Evolutionary conservation across 2,797 vertebrate species (phyloP).

Genomic region (Acipenser ruthenus): DNA sequence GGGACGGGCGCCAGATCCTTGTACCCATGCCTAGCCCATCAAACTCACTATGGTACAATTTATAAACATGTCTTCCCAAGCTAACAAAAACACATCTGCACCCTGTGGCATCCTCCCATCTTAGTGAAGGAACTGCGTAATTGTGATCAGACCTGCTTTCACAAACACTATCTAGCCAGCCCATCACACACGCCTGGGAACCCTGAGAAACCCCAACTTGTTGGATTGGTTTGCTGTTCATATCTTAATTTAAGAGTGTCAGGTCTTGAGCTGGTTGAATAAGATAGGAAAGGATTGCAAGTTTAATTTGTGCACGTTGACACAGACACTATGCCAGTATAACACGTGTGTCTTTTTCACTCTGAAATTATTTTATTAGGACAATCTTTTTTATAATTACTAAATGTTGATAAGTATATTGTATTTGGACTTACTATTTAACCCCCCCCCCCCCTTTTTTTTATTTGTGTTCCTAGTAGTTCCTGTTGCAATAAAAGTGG

Average conservation of each 20-base stretch:
- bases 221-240: background rate
- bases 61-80: conserved; percentile 47
- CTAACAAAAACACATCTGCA: conserved; percentile 60
- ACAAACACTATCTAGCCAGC: background rate
- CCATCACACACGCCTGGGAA: background rate
- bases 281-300: too few species aligned
- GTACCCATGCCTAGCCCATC: conserved; percentile 59
- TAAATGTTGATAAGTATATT: too few species aligned
- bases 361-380: too few species aligned
- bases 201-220: background rate
- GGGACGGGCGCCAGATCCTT: conserved; percentile 56
- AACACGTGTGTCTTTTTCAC: too few species aligned
- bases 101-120: conserved; percentile 41
- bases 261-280: too few species aligned
- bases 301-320: too few species aligned
- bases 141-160: background rate
- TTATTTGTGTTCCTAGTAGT: too few species aligned
- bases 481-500: background rate
- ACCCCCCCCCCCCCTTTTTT: too few species aligned
- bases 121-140: background rate
- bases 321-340: too few species aligned
- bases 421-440: too few species aligned
- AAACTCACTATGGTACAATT: conserved; percentile 60
- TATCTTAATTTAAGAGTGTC: background rate
- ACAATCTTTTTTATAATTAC: too few species aligned